These are phyloP conservation scores for Cosmia trapezina DNA, from an alignment of 2,888 invertebrate genomes.

Conservation along the genomic window DNA sequence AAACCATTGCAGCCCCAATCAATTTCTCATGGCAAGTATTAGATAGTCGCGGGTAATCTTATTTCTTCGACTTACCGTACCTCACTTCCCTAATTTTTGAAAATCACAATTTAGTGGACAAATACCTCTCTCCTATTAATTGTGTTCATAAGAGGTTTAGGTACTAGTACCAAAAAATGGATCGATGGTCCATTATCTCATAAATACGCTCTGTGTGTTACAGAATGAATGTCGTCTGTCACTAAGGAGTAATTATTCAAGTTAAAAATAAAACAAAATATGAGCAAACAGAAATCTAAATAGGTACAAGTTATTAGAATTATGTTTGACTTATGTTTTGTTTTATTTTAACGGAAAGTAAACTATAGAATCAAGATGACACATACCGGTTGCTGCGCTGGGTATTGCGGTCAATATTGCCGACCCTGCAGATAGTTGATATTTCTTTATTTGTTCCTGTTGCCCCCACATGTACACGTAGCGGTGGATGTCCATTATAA, in stretches of 20 bases:
- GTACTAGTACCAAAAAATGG: neutral
- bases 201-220: neutral
- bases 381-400: slow-evolving; percentile 74
- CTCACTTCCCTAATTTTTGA: neutral
- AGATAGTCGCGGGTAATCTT: neutral
- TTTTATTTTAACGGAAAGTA: slow-evolving; percentile 2
- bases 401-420: slow-evolving; percentile 59
- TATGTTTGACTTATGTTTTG: neutral
- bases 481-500: slow-evolving; percentile 93
- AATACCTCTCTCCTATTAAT: neutral
- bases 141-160: neutral
- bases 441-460: slow-evolving; percentile 86
- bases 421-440: slow-evolving; percentile 52
- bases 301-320: neutral
- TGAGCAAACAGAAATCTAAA: neutral
- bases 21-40: neutral
- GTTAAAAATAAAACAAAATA: neutral
- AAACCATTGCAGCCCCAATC: neutral
- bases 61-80: neutral
- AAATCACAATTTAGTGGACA: neutral
- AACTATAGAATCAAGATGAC: slow-evolving; percentile 14
- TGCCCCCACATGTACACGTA: slow-evolving; percentile 95
- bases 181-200: neutral
- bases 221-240: neutral
- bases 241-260: neutral